These are phyloP conservation scores for Meloidogyne hapla DNA, from an alignment of 1,140 invertebrate species.

Conservation along the genomic window DNA sequence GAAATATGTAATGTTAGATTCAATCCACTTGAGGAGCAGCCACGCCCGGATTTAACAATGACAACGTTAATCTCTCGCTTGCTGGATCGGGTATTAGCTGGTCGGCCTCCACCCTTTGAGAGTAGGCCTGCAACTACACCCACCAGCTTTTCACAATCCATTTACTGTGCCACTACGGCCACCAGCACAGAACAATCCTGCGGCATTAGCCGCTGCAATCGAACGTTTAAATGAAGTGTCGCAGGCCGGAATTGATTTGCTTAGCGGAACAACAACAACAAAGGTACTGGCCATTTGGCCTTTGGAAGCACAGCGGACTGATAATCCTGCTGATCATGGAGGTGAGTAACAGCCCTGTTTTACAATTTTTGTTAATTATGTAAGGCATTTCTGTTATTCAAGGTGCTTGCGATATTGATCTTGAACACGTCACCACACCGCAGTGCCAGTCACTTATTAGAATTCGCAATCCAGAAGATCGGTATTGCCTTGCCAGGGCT, in stretches of 20 bases:
- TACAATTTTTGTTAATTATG: not conserved
- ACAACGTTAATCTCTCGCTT: not conserved
- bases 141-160: not conserved
- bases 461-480: not conserved
- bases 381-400: not conserved
- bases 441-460: not conserved
- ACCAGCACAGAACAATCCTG: constrained; percentile 7
- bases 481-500: not conserved
- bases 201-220: constrained; percentile 8
- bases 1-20: not conserved
- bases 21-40: not conserved
- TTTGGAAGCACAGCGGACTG: not conserved
- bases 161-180: not conserved
- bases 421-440: not conserved
- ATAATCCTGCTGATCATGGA: not conserved
- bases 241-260: not conserved
- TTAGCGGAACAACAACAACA: not conserved
- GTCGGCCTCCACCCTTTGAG: not conserved
- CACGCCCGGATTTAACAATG: not conserved
- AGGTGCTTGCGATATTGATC: not conserved
- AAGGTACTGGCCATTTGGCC: constrained; percentile 9
- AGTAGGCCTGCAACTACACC: constrained; percentile 8
- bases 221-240: constrained; percentile 3
- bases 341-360: not conserved
- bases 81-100: not conserved